These are phyloP conservation scores for Pachycephus smyrnensis DNA, from an alignment of 2,888 invertebrate genomes.

Conservation along the genomic window DNA sequence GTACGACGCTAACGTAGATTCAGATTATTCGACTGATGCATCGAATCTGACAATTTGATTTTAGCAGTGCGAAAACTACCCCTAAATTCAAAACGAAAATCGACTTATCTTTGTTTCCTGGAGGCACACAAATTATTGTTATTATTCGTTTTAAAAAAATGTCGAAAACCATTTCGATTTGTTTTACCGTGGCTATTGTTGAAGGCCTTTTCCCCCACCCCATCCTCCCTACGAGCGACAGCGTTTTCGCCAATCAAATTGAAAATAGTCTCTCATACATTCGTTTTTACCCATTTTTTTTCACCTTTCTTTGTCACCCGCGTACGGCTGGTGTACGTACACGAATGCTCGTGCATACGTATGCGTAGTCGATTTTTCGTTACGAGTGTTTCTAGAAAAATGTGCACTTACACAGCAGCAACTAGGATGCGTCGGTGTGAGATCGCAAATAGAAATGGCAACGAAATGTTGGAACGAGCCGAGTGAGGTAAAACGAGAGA, in stretches of 20 bases:
- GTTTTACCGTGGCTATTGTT: neutral
- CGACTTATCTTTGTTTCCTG: neutral
- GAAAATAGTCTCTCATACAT: conserved; percentile 44
- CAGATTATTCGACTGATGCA: neutral
- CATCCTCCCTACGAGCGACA: conserved; percentile 28
- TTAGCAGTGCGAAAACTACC: neutral
- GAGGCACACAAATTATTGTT: neutral
- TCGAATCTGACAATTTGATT: neutral
- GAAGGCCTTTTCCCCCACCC: neutral
- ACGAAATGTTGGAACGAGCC: conserved; percentile 43
- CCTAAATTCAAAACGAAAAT: neutral
- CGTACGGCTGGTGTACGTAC: conserved; percentile 11
- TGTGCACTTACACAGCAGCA: neutral
- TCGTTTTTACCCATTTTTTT: neutral
- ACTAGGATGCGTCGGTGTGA: neutral
- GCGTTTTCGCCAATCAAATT: conserved; percentile 46
- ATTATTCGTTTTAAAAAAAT: neutral
- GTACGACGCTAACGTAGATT: neutral
- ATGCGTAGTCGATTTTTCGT: conserved; percentile 16
- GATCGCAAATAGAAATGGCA: conserved; percentile 25
- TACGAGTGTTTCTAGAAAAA: neutral
- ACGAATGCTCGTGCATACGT: conserved; percentile 29
- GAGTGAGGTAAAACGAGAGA: neutral
- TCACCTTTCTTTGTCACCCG: neutral
- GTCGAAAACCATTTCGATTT: neutral